These are phyloP conservation scores for Heteropelma amictum DNA, from an alignment of 2,888 invertebrate genomes.

Conservation along the genomic window DNA sequence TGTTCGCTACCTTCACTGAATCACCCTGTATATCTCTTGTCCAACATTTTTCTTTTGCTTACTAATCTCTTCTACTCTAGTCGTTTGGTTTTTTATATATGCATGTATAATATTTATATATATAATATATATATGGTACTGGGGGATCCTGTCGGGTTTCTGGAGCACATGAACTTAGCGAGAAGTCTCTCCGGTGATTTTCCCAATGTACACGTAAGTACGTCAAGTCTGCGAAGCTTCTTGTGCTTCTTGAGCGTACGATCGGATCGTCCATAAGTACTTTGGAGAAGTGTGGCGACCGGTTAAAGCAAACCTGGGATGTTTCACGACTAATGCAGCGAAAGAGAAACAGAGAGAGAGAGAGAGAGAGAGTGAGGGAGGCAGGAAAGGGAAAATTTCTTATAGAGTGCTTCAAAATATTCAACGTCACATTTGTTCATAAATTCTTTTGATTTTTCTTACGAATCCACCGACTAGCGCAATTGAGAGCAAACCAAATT, in stretches of 20 bases:
- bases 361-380: neutral
- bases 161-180: constrained; percentile 62
- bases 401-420: too few species aligned
- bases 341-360: neutral
- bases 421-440: too few species aligned
- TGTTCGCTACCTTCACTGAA: too few species aligned
- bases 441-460: too few species aligned
- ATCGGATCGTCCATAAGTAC: neutral
- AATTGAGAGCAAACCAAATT: too few species aligned
- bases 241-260: neutral
- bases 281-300: constrained; percentile 1
- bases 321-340: constrained; percentile 29
- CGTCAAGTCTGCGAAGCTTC: constrained; percentile 59
- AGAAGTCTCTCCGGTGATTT: constrained; percentile 43
- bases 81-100: too few species aligned
- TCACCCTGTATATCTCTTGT: too few species aligned
- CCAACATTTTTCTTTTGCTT: too few species aligned
- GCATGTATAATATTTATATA: too few species aligned
- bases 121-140: too few species aligned
- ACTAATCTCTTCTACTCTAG: too few species aligned
- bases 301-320: constrained; percentile 58
- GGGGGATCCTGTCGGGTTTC: too few species aligned
- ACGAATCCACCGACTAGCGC: neutral
- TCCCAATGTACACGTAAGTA: neutral
- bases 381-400: neutral